These are phyloP conservation scores for Bergia puertoricense DNA, from an alignment of 92 coral and sea anemone species.

Conservation along the genomic window DNA sequence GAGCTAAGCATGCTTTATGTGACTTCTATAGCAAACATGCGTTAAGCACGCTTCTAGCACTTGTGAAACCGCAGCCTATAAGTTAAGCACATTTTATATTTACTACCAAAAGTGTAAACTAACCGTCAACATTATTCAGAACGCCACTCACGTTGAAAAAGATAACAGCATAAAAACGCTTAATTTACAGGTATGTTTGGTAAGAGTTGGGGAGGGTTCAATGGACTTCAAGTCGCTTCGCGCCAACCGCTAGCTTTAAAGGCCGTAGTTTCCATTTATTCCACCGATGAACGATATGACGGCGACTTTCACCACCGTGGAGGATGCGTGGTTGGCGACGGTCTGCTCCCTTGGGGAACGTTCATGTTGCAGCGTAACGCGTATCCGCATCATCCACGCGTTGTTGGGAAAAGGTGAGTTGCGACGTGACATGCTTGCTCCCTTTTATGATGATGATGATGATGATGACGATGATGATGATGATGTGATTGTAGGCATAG, in stretches of 20 bases:
- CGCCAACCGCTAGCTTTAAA: conserved; percentile 67
- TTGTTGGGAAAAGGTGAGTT: conserved; percentile 56
- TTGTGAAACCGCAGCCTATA: no score
- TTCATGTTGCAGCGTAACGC: conserved; percentile 69
- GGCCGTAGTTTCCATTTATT: conserved; percentile 70
- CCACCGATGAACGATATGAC: conserved; percentile 76
- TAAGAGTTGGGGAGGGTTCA: conserved; percentile 91
- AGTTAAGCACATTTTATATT: no score
- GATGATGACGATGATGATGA: not conserved
- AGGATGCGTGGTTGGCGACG: conserved; percentile 72
- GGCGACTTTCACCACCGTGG: conserved; percentile 70
- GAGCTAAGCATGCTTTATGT: no score
- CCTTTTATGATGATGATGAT: not conserved
- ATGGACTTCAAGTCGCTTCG: conserved; percentile 82
- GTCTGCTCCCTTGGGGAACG: conserved; percentile 75
- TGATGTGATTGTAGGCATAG: no score
- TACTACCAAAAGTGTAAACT: no score
- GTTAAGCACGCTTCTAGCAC: no score
- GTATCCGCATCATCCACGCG: conserved; percentile 68
- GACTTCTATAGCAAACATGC: no score
- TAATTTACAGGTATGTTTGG: conserved; percentile 71
- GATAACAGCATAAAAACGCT: not conserved
- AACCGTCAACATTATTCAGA: not conserved
- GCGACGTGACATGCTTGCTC: not conserved
- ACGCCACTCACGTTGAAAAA: not conserved